Evolutionary conservation across 2,797 vertebrate genomes (phyloP).

Genomic region (Fratercula arctica): DNA sequence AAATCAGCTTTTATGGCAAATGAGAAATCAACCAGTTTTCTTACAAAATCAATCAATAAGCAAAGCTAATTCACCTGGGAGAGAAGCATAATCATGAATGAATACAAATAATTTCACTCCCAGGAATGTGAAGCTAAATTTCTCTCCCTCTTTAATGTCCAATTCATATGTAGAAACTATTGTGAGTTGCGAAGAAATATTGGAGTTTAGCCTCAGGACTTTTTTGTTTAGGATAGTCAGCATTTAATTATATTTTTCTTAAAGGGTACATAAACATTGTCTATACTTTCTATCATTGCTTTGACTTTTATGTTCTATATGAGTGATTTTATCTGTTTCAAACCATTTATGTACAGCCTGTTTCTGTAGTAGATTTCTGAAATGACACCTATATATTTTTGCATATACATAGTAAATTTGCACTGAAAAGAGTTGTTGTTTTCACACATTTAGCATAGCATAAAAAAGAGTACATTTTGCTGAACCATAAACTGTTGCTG

Average conservation of each 20-base stretch:
- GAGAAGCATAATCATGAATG: not conserved
- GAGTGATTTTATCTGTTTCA: not conserved
- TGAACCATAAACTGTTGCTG: not conserved
- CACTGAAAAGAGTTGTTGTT: not conserved
- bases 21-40: not conserved
- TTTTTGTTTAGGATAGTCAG: not conserved
- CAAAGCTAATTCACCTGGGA: not conserved
- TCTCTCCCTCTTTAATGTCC: not conserved
- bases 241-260: not conserved
- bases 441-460: not conserved
- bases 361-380: not conserved
- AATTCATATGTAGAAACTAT: not conserved
- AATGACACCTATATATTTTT: not conserved
- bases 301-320: not conserved
- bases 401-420: not conserved
- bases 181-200: not conserved
- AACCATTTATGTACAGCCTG: not conserved
- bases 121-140: not conserved
- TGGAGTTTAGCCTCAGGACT: not conserved
- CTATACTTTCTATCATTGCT: not conserved
- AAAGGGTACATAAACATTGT: not conserved
- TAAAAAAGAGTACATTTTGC: not conserved
- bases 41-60: not conserved
- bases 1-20: not conserved
- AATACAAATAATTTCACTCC: not conserved